Base-by-base conservation (phyloP, 30 jellyfish, hydroid and myxozoan genomes). In the Catostylus mosaicus region DNA sequence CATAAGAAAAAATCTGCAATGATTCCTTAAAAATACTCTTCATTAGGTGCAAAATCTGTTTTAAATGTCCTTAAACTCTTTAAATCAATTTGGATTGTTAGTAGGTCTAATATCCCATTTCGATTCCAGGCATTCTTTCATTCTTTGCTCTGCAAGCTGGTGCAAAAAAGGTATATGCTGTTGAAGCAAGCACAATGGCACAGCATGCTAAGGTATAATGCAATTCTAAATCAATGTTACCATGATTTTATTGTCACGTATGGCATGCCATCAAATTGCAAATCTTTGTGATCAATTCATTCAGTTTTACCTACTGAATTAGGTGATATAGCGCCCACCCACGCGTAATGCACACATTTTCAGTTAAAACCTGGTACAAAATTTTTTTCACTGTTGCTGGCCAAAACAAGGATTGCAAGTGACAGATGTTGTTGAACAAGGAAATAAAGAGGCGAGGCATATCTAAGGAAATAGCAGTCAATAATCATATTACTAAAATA, bases 141-240 rank as follows among this genome's bases (percentile, higher is more conserved):
- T 95, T 87, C 86, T 95, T 95, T 80, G 99, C 99, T 27, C 78
- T 88, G 35, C 98, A 89, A 86, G 99, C 99, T 51, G 99, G 99
- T 59, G 99, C 99, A 3, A 85, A 84, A 57, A 89, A 89, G 63
- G 95, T 95, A 7, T 95, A 95, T 80, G 98, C 99, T 19, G 98
- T 95, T 54, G 99, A 95, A 82, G 99, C 98, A 30, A 89, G 98
- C 86, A 83, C 92, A 24, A 95, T 95, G 99, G 98, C 98, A 22
- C 97, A 83, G 36, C 93, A 81, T 87, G 99, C 99, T 29, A 78
- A 86, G 90, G 99, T 90, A 50, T 43, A 59, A 16, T 43, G 56
- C 56, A 43, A 43, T n/a, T n/a, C n/a, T n/a, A n/a, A n/a, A n/a
- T n/a, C n/a, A n/a, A n/a, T n/a, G n/a, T n/a, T n/a, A n/a, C n/a